Evolutionary conservation across 1,140 invertebrate genomes (phyloP), one percentile per base, ranked within the genome.

Genomic region (Druon quercuslanigerum): DNA sequence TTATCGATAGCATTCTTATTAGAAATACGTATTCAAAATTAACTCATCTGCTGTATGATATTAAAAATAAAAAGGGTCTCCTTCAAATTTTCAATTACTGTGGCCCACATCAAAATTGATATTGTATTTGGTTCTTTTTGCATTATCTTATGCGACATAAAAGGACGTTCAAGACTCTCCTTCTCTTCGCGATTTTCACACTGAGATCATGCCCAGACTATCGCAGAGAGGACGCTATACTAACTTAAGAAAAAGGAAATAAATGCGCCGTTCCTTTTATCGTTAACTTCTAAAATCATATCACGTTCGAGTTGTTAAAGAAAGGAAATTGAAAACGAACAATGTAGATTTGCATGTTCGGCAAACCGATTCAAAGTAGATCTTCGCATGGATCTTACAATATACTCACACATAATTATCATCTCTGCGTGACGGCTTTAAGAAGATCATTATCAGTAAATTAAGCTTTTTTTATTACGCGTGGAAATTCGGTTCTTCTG

Each of bases 21-120:
- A 82, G 57, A 82, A 80, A 82, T 79, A 84, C 82, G 82, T 82
- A 84, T 83, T 82, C 77, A 87, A 89, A 89, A 89, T 88, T 82
- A 89, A 88, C 76, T 83, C 79, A 80, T 88, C 83, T 78, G 82
- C 84, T 78, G 78, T 86, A 74, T 84, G 79, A 81, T 86, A 83
- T 82, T 82, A 89, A 90, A 89, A 88, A 90, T 89, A 88, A 90
- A 89, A 86, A 85, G 80, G 80, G 84, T 72, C 78, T 88, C 83
- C 87, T 80, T 78, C 84, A 87, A 60, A 82, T 84, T 83, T 84
- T 82, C 84, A 86, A 88, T 87, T 87, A 89, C 85, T 84, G 82
- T 89, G 86, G 86, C 89, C 87, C 88, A 75, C 84, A 75, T 84
- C 71, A 85, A 84, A 84, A 85, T 85, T 88, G 83, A 86, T 87